Evolutionary conservation across 1,140 invertebrate genomes (phyloP).

Genomic region (Nymphalis io): DNA sequence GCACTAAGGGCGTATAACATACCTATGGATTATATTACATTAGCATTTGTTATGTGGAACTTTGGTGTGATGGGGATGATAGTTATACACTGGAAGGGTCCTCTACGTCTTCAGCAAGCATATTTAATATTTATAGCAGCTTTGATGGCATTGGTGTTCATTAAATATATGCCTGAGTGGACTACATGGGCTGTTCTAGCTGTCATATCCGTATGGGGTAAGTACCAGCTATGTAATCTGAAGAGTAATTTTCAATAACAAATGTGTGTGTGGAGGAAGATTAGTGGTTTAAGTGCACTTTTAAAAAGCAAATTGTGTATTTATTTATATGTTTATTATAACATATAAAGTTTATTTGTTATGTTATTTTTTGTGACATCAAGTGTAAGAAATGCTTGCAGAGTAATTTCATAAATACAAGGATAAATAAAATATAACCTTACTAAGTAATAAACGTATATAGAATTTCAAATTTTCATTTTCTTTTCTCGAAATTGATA

Average conservation of each 20-base stretch:
- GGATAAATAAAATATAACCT: too few relatives aligned
- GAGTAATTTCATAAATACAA: too few relatives aligned
- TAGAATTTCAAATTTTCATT: too few relatives aligned
- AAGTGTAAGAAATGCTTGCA: too few relatives aligned
- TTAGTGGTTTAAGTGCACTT: too few relatives aligned
- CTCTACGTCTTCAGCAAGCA: constrained; percentile 95
- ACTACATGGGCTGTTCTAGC: constrained; percentile 98
- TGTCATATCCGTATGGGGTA: constrained; percentile 99
- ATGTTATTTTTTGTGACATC: too few relatives aligned
- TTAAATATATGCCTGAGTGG: constrained; percentile 99
- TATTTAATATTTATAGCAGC: constrained; percentile 98
- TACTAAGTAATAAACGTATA: too few relatives aligned
- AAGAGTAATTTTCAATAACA: constrained; percentile 18
- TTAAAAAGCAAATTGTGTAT: too few relatives aligned
- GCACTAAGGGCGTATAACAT: constrained; percentile 96
- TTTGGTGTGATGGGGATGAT: constrained; percentile 99
- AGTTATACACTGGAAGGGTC: constrained; percentile 99
- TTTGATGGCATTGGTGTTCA: constrained; percentile 99
- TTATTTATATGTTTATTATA: too few relatives aligned
- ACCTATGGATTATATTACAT: constrained; percentile 96
- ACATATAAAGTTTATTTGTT: too few relatives aligned
- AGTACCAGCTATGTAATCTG: constrained; percentile 46
- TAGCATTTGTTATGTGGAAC: constrained; percentile 97
- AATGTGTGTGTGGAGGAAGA: too few relatives aligned
- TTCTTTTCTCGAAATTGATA: too few relatives aligned